Conservation (phyloP, 2,888 invertebrate genomes). For the Lissonota sp. region DNA sequence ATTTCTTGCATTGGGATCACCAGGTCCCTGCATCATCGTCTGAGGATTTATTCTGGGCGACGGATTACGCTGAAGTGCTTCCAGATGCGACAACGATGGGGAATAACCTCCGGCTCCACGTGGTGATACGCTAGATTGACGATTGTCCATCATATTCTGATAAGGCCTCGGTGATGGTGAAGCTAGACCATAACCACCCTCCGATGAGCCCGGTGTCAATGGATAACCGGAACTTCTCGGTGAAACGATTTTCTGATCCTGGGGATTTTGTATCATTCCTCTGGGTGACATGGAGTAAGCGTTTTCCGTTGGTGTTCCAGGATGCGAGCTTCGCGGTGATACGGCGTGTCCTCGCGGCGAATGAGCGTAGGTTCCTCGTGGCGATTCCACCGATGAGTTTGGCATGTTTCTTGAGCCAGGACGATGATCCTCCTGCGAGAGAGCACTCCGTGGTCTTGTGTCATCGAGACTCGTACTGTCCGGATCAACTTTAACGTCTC, state of each 20-base stretch:
- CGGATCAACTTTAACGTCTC: constrained; percentile 89
- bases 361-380: constrained; percentile 73
- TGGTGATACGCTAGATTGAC: constrained; percentile 74
- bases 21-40: constrained; percentile 50
- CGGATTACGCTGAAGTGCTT: constrained; percentile 71
- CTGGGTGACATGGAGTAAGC: constrained; percentile 75
- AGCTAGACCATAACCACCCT: constrained; percentile 73
- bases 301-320: constrained; percentile 74
- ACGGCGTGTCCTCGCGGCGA: constrained; percentile 77
- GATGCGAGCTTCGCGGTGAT: constrained; percentile 79
- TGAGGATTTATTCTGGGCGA: constrained; percentile 69
- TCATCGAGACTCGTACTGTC: constrained; percentile 88
- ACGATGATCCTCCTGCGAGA: constrained; percentile 80
- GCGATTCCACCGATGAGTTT: constrained; percentile 76
- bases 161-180: constrained; percentile 74
- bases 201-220: constrained; percentile 64
- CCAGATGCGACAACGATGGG: constrained; percentile 70
- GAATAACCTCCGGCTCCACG: constrained; percentile 69
- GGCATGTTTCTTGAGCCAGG: constrained; percentile 78
- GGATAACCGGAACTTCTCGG: constrained; percentile 78
- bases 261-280: constrained; percentile 73
- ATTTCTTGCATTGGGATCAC: constrained; percentile 65
- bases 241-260: constrained; percentile 77
- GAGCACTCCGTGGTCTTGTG: constrained; percentile 77
- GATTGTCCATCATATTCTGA: constrained; percentile 72